These are phyloP conservation scores for Hydropsyche betteni DNA, from an alignment of 2,888 invertebrate genomes.

Conservation along the genomic window DNA sequence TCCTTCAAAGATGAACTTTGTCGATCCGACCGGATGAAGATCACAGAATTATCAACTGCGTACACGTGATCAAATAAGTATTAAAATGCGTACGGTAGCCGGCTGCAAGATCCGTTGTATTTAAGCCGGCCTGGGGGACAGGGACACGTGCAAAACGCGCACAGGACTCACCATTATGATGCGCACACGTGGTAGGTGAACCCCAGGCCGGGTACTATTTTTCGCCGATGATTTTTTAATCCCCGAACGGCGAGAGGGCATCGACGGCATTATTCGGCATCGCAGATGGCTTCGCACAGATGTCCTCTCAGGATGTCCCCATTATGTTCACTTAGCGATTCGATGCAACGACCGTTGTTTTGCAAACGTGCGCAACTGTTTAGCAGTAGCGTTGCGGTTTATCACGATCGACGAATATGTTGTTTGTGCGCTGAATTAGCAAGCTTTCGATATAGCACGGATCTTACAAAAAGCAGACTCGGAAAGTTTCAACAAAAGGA, in stretches of 20 bases:
- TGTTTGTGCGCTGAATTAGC: not conserved
- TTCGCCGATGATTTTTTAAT: conserved; percentile 8
- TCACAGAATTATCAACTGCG: not conserved
- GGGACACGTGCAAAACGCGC: conserved; percentile 50
- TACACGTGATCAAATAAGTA: conserved; percentile 18
- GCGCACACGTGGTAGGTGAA: conserved; percentile 44
- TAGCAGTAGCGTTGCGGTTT: too few relatives aligned
- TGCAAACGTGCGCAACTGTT: too few relatives aligned
- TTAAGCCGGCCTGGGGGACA: not conserved
- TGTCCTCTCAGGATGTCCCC: conserved; percentile 51
- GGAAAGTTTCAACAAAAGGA: too few relatives aligned
- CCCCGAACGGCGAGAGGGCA: too few relatives aligned
- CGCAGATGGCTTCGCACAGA: conserved; percentile 44
- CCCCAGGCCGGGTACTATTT: not conserved
- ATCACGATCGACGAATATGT: too few relatives aligned
- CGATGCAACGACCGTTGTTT: not conserved
- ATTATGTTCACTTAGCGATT: conserved; percentile 51
- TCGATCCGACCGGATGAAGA: too few relatives aligned
- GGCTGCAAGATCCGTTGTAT: conserved; percentile 11
- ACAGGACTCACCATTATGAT: conserved; percentile 46
- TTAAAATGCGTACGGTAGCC: not conserved
- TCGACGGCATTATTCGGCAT: too few relatives aligned
- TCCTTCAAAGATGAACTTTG: too few relatives aligned
- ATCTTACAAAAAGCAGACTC: not conserved
- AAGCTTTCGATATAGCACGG: not conserved